Evolutionary conservation across 2,797 vertebrate genomes (phyloP), one percentile per base, ranked within the genome.

Genomic region (Lagothrix lagotricha): DNA sequence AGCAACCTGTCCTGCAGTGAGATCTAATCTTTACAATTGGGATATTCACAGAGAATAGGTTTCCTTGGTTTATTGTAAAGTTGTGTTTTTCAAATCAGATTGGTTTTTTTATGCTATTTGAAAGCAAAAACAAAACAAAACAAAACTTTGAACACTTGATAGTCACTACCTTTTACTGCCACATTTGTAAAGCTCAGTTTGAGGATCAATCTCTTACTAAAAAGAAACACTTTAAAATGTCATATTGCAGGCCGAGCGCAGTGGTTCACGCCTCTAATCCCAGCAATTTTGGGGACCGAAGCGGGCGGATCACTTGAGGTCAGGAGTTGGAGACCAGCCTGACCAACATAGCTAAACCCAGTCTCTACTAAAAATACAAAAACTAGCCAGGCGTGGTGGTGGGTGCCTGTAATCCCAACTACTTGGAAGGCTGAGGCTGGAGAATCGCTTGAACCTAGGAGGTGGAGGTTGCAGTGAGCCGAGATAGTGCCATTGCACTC

Each of bases 151-250:
- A 88, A 88, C 39, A 70, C 57, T 30, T 67, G 30, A 76, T 12
- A 76, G 54, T 52, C 61, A 89, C 12, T 30, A n/a, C 5, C 28
- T 86, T 39, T 95, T 58, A 64, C 17, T 81, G 28, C 7, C 50
- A 70, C 36, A 80, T n/a, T 24, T 80, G 30, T 24, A 77, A 50
- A 88, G n/a, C n/a, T 80, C 36, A 58, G 46, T 52, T 64, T 83
- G 46, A 73, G 24, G 24, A 92, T 44, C 2, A 39, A 39, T 48
- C 72, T 90, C 54, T 87, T 70, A 81, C 19, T 70, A 52, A 72
- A 80, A 81, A 64, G 17, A 61, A 90, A 80, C 30, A 93, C 12
- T 70, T 89, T 61, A 61, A 90, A 90, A 87, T 93, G 26, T 88
- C 26, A 80, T 41, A 54, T 7, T 85, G n/a, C 19, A 79, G 61